Evolutionary conservation across 2,888 invertebrate species (phyloP), one percentile per base, ranked within the genome.

Genomic region (Crioceris asparagi): DNA sequence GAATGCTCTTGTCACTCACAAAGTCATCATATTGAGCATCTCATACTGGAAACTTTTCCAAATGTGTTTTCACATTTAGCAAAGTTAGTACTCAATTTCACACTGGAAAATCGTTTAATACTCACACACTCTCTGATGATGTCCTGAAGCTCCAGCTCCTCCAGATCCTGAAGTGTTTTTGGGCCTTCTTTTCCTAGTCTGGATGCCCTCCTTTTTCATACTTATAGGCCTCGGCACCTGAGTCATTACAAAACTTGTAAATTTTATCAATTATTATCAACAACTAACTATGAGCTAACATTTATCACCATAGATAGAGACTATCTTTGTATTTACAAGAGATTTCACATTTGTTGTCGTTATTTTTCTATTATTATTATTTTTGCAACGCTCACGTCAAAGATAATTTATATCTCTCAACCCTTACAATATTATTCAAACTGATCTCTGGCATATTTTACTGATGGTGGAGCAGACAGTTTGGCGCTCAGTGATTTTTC

Each of bases 201-300:
- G 96, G 59, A 97, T 97, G 31, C 93, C 93, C 50, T 97, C 97
- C 67, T 97, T 97, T 68, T 94, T 96, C 96, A 97, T 97, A 53
- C 92, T 90, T 52, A 90, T 71, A 36, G 97, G 97, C 48, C 97
- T 81, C 65, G 86, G 84, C 42, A 92, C 85, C 91, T 92, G 72
- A 46, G 60, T 59, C 40, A 30, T 38, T 38, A 38, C 37, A 37
- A n/a, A n/a, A n/a, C n/a, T n/a, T n/a, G n/a, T n/a, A n/a, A n/a
- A n/a, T n/a, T n/a, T n/a, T n/a, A n/a, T n/a, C n/a, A n/a, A n/a
- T n/a, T n/a, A n/a, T n/a, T n/a, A n/a, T n/a, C n/a, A n/a, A n/a
- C n/a, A n/a, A n/a, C n/a, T n/a, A n/a, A n/a, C n/a, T n/a, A n/a
- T n/a, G n/a, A n/a, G n/a, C n/a, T n/a, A n/a, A n/a, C n/a, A n/a